Evolutionary conservation across 2,113 vertebrate genomes (phyloP), one percentile per base, ranked within the genome.

Genomic region (Mobula birostris): DNA sequence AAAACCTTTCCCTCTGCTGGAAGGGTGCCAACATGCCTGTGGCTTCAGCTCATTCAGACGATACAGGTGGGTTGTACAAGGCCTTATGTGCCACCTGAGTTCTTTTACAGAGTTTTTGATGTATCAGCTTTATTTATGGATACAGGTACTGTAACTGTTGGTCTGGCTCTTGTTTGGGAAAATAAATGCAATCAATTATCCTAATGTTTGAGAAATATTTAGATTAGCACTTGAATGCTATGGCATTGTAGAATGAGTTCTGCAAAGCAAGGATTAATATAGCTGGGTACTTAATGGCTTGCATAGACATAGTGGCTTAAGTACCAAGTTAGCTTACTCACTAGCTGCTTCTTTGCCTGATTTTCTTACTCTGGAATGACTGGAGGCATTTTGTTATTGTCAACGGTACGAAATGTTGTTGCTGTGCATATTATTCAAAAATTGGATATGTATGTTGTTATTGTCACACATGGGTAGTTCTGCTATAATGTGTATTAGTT

Each of bases 1-100:
- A 88, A 61, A 63, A 12, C 19, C 85, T 88, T 63, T 29, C 19
- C 11, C 68, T 56, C 56, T 14, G 70, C 21, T 48, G 36, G 11
- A 93, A 68, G 36, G 68, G 68, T 93, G 70, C 48, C 91, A 72
- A 93, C 11, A 93, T 93, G 91, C 91, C 91, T 74, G 91, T 93
- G 91, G 91, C 91, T 74, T 72, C 91, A 74, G 91, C 91, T 56
- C 91, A 93, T 56, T 74, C 91, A 8, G 85, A 90, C 72, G 79
- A 82, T 29, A 0, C 70, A 48, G 91, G 91, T 93, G 66, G 24
- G 32, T 93, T 48, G 83, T 17, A 32, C 14, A 66, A 90, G 40
- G 0, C 15, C n/a, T 68, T n/a, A 1, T 66, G 29, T 66, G 58
- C 61, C 6, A 32, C 12, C 5, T 0, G n/a, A 24, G 29, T 90